phyloP scores from a whole-genome alignment of 2,888 invertebrate species.

The Unio pictorum region DNA sequence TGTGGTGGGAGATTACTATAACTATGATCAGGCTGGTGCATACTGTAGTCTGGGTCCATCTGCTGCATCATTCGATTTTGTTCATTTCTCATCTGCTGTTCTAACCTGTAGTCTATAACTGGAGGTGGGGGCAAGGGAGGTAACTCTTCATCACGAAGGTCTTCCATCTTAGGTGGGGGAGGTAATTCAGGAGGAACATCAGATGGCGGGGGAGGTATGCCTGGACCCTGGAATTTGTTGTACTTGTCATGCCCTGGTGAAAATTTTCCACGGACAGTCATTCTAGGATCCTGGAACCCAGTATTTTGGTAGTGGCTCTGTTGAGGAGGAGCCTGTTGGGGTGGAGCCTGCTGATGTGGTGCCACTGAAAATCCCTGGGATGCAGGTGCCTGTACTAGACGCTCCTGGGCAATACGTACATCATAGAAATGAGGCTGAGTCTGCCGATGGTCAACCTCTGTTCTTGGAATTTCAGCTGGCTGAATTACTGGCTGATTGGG shows the following conservation, averaged over 20 bases:
- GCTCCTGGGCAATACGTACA: conserved; percentile 25
- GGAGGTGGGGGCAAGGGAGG: conserved; percentile 73
- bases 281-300: conserved; percentile 31
- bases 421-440: conserved; percentile 56
- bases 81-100: conserved; percentile 76
- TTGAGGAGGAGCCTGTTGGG: conserved; percentile 19
- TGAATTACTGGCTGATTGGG: conserved; percentile 47
- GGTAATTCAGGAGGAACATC: conserved; percentile 71
- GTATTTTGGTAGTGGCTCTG: conserved; percentile 35
- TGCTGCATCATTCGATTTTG: conserved; percentile 48
- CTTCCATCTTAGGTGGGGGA: conserved; percentile 69
- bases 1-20: conserved; percentile 38
- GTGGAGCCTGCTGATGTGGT: conserved; percentile 19
- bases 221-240: conserved; percentile 33
- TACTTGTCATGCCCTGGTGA: conserved; percentile 33
- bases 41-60: conserved; percentile 7
- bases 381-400: conserved; percentile 19
- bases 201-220: conserved; percentile 76
- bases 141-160: conserved; percentile 54
- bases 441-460: conserved; percentile 51
- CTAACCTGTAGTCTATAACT: conserved; percentile 62
- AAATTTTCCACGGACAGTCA: conserved; percentile 24
- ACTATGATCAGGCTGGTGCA: conserved; percentile 26
- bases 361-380: not conserved
- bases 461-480: conserved; percentile 52